These are phyloP conservation scores for Colletes collaris DNA, from an alignment of 2,888 invertebrate species.

Conservation along the genomic window DNA sequence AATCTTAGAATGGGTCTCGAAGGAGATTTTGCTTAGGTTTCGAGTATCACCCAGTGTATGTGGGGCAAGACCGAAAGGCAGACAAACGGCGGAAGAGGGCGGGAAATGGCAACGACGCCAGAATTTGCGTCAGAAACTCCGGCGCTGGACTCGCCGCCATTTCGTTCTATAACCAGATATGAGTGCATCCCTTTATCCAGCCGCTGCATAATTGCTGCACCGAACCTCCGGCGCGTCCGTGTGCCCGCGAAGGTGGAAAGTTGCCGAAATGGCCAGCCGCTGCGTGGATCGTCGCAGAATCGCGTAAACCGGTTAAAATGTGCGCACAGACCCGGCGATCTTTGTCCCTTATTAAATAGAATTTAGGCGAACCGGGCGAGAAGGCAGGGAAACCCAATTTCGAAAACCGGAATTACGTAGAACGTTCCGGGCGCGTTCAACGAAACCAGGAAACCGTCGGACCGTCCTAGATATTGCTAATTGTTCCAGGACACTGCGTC, in stretches of 20 bases:
- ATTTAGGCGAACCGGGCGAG: not conserved
- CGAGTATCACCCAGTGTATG: conserved; percentile 16
- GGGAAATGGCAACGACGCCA: not conserved
- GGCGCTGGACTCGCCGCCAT: conserved; percentile 31
- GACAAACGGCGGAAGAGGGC: not conserved
- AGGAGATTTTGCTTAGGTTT: not conserved
- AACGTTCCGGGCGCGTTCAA: not conserved
- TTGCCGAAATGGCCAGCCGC: conserved; percentile 25
- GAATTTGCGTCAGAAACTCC: conserved; percentile 41
- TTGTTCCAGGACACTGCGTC: too few relatives aligned
- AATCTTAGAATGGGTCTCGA: too few relatives aligned
- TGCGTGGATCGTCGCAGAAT: conserved; percentile 27
- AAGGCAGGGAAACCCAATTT: not conserved
- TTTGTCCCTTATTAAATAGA: conserved; percentile 33
- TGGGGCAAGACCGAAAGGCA: conserved; percentile 12
- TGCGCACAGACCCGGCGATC: conserved; percentile 3
- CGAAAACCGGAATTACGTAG: not conserved
- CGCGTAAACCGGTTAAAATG: conserved; percentile 10
- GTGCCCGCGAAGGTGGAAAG: conserved; percentile 34
- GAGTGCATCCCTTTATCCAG: conserved; percentile 59
- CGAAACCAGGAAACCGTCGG: not conserved
- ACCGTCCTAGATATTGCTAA: not conserved
- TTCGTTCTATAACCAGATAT: conserved; percentile 59
- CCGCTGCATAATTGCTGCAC: conserved; percentile 63
- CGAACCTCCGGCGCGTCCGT: conserved; percentile 34